Evolutionary conservation across 2,888 invertebrate species (phyloP), one percentile per base, ranked within the genome.

Genomic region (Drosophila kambysellisi): DNA sequence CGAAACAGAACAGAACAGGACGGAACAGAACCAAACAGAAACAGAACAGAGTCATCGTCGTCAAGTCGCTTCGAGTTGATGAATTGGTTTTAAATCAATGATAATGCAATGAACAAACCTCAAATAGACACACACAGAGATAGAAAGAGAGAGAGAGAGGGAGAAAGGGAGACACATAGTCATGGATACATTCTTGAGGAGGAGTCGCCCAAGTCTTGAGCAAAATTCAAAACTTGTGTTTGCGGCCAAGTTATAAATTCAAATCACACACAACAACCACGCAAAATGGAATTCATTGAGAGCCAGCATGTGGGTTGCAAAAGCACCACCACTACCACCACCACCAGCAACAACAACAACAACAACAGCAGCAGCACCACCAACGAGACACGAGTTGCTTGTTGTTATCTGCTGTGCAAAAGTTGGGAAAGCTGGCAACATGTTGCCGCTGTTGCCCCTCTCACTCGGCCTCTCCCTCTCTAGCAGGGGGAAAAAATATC

Each of bases 51-150:
- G 85, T 85, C 88, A 85, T 85, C 83, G 77, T 80, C 80, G 82
- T 86, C 89, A 79, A 57, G 41, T 57, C 57, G 41, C 20, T 68
- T 79, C 81, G 71, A 76, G 75, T 87, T 88, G 87, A 88, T 88
- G 87, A 88, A 88, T 88, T 89, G 87, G 84, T 88, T 88, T 88
- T 89, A 88, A 88, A 88, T 88, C 87, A 88, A 87, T 83, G 89
- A 88, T 88, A 88, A 88, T 88, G 84, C 89, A 84, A 79, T 81
- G 30, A 88, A 79, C 79, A 79, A 79, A 79, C 76, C 73, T 60
- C 76, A 56, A 39, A 56, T 53, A 54, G 53, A 25, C 53, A 53
- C 25, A 53, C 4, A 52, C 11, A n/a, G 20, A 35, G 11, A 51
- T 0, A 15, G 29, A n/a, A 5, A 29, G n/a, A 30, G 41, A 43